Conservation (phyloP, 2,113 vertebrate species). For the Erythrocercus mccallii region DNA sequence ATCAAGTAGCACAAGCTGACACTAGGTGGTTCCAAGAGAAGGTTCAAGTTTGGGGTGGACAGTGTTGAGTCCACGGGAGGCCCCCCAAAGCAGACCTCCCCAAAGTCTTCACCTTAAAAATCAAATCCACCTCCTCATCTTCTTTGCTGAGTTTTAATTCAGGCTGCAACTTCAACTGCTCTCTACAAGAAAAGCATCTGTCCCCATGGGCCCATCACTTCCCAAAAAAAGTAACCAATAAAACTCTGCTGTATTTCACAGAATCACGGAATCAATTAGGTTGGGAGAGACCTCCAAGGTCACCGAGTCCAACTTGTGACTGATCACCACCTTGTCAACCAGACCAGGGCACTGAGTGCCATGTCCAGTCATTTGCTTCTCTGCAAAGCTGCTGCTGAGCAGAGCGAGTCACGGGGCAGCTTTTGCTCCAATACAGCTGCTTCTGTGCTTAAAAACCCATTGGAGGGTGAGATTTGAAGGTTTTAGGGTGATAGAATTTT, state of each 20-base stretch:
- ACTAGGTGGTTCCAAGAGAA: neutral
- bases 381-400: neutral
- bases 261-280: neutral
- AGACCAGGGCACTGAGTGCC: neutral
- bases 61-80: neutral
- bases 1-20: neutral
- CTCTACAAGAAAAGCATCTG: neutral
- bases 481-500: fast-evolving
- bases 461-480: neutral
- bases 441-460: neutral
- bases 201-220: neutral
- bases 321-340: neutral
- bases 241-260: neutral
- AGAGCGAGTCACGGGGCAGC: neutral
- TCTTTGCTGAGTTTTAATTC: neutral
- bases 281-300: neutral
- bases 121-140: neutral
- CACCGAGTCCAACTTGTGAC: neutral
- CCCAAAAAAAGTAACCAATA: neutral
- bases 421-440: neutral
- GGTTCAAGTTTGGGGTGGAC: neutral
- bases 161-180: neutral
- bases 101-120: neutral
- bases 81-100: neutral
- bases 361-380: neutral